phyloP scores from a whole-genome alignment of 2,113 vertebrate species.

The Psophia crepitans region DNA sequence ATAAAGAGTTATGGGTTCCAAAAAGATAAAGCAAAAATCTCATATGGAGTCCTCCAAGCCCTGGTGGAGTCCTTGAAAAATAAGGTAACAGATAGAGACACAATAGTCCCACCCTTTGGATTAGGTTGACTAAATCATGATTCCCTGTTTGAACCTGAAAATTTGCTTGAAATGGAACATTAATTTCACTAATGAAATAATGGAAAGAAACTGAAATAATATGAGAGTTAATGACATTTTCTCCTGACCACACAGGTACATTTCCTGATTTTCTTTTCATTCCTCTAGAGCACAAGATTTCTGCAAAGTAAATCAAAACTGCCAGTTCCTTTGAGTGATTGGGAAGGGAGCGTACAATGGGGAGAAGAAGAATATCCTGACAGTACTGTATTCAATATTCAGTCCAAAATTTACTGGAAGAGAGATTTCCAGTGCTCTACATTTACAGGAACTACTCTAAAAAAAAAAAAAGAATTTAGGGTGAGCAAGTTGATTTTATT shows the following conservation, averaged over 20 bases:
- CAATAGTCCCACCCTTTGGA: not conserved
- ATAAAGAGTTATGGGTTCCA: not conserved
- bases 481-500: slow-evolving; percentile 6
- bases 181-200: slow-evolving; percentile 7
- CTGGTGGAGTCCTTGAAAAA: not conserved
- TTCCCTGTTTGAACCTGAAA: not conserved
- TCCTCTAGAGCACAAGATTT: not conserved
- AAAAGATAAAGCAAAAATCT: not conserved
- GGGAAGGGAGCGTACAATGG: not conserved
- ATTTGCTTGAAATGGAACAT: not conserved
- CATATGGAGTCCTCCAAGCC: not conserved
- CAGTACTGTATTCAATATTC: not conserved
- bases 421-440: not conserved
- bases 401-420: slow-evolving; percentile 20
- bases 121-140: not conserved
- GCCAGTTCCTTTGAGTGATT: not conserved
- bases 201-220: not conserved
- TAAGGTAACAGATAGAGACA: not conserved
- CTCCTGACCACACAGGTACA: not conserved
- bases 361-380: not conserved
- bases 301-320: not conserved
- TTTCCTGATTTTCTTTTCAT: not conserved
- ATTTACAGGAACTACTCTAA: slow-evolving; percentile 20
- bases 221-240: not conserved
- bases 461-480: not conserved